Evolutionary conservation across 2,888 invertebrate species (phyloP).

Genomic region (Agonopterix subpropinquella): DNA sequence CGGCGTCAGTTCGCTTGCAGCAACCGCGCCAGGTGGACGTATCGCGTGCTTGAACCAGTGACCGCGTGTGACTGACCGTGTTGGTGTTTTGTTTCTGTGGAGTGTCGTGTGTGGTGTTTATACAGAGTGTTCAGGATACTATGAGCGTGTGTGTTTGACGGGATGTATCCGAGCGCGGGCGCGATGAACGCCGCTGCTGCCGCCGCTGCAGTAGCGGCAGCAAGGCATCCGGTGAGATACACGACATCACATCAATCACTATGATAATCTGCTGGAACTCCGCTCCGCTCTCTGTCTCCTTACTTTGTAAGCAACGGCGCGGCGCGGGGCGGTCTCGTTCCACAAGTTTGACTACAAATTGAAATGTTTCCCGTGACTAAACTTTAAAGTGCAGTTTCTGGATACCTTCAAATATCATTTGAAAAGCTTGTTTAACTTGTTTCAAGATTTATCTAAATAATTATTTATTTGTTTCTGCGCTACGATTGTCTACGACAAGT

Average conservation of each 20-base stretch:
- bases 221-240: constrained; percentile 88
- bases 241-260: constrained; percentile 21
- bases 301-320: constrained; percentile 11
- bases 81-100: constrained; percentile 38
- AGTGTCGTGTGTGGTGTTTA: constrained; percentile 67
- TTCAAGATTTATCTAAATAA: no score
- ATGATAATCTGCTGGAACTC: constrained; percentile 15
- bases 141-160: constrained; percentile 72
- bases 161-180: constrained; percentile 91
- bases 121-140: constrained; percentile 47
- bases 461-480: no score
- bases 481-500: no score
- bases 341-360: neutral
- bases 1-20: constrained; percentile 53
- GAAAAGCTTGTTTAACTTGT: no score
- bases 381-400: no score
- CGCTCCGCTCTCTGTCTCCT: constrained; percentile 8
- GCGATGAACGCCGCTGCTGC: constrained; percentile 90
- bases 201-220: constrained; percentile 88
- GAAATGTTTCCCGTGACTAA: no score
- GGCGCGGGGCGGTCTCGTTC: constrained; percentile 13
- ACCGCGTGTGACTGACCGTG: constrained; percentile 57
- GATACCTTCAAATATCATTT: no score
- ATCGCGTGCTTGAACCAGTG: constrained; percentile 25
- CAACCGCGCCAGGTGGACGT: constrained; percentile 37